Conservation (phyloP, 2,888 invertebrate genomes). For the Erynnis tages region DNA sequence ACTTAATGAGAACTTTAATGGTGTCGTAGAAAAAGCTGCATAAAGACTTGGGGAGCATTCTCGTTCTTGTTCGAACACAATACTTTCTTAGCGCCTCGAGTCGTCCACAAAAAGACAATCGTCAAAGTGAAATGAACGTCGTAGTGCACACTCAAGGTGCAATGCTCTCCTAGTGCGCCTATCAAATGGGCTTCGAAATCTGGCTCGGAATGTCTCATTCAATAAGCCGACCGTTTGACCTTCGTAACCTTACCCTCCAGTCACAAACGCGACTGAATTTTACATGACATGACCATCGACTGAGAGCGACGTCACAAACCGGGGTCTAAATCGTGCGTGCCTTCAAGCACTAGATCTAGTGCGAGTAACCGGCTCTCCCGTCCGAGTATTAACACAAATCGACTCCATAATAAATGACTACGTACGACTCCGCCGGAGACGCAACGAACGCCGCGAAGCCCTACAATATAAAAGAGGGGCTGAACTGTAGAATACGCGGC, state of each 20-base stretch:
- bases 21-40: conserved; percentile 22
- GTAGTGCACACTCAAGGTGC: conserved; percentile 17
- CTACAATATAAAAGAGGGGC: conserved; percentile 43
- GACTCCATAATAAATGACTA: conserved; percentile 28
- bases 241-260: conserved; percentile 21
- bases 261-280: conserved; percentile 15
- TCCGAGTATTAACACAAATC: conserved; percentile 19
- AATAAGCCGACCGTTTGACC: conserved; percentile 14
- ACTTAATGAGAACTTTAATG: conserved; percentile 27
- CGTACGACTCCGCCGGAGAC: conserved; percentile 36
- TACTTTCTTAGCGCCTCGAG: conserved; percentile 23
- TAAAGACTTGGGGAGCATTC: conserved; percentile 18
- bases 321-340: background rate
- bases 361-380: conserved; percentile 3
- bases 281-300: conserved; percentile 2
- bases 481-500: conserved; percentile 40
- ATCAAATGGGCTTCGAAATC: background rate
- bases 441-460: conserved; percentile 37
- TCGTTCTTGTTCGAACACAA: conserved; percentile 24
- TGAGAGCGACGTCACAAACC: background rate
- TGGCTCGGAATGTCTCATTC: conserved; percentile 9
- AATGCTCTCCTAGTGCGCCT: background rate
- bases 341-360: background rate
- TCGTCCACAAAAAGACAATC: conserved; percentile 25
- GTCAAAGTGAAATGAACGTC: conserved; percentile 23